Percentiles rank a stretch among this genome's conserved stretches.
phyloP scores from a whole-genome alignment of 2,888 invertebrate species.

The Eupeodes luniger region DNA sequence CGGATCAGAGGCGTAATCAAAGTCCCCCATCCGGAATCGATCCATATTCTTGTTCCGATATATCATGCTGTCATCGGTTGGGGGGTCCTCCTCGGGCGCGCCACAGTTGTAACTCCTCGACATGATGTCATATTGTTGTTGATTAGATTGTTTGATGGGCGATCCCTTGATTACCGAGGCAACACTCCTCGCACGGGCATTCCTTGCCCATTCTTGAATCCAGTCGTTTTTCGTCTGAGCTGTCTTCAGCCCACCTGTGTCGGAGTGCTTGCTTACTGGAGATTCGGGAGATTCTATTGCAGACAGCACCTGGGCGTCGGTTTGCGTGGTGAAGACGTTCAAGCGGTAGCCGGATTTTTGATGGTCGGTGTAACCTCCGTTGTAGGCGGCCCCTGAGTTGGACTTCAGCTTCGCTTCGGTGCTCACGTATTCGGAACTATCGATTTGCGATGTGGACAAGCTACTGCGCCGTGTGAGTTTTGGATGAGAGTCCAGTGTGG shows the following conservation, averaged over 20 bases:
- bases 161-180: slow-evolving; percentile 78
- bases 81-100: slow-evolving; percentile 78
- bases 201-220: slow-evolving; percentile 88
- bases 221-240: slow-evolving; percentile 85
- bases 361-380: slow-evolving; percentile 82
- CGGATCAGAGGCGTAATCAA: slow-evolving; percentile 83
- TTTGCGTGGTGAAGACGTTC: slow-evolving; percentile 82
- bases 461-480: slow-evolving; percentile 86
- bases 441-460: slow-evolving; percentile 89
- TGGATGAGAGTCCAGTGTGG: slow-evolving; percentile 83
- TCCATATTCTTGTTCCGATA: slow-evolving; percentile 81
- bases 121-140: slow-evolving; percentile 79
- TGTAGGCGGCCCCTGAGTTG: slow-evolving; percentile 78
- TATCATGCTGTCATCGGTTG: slow-evolving; percentile 81
- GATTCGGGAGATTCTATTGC: slow-evolving; percentile 62
- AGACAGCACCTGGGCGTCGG: slow-evolving; percentile 77
- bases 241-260: slow-evolving; percentile 81
- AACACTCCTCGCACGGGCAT: slow-evolving; percentile 84
- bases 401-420: slow-evolving; percentile 81
- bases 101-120: slow-evolving; percentile 83
- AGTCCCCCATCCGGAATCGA: slow-evolving; percentile 82
- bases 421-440: slow-evolving; percentile 87
- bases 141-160: slow-evolving; percentile 62
- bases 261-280: slow-evolving; percentile 77
- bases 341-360: slow-evolving; percentile 84